These are phyloP conservation scores for Neostethus bicornis DNA, from an alignment of 2,797 vertebrate genomes.

Conservation along the genomic window DNA sequence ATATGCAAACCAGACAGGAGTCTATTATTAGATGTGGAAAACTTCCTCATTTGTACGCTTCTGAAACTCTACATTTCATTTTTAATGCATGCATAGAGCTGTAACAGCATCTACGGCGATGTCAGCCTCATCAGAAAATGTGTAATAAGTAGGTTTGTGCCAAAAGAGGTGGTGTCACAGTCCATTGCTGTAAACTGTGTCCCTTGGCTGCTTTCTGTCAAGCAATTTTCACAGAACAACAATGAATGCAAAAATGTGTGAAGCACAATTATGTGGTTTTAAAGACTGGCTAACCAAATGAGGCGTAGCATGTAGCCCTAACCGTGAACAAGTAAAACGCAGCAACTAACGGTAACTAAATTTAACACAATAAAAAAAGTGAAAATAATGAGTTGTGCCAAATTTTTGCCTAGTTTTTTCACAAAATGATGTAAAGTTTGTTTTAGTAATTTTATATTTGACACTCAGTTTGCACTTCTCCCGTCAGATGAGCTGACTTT, in stretches of 20 bases:
- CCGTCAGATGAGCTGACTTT: too few relatives aligned
- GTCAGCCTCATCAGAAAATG: not conserved
- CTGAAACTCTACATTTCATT: constrained; percentile 2
- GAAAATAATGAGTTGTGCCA: not conserved
- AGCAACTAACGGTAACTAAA: too few relatives aligned
- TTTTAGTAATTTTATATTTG: too few relatives aligned
- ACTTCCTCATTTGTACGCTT: not conserved
- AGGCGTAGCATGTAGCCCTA: not conserved
- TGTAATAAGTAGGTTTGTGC: not conserved
- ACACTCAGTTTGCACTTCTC: too few relatives aligned
- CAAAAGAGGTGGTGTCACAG: not conserved
- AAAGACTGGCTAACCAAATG: not conserved
- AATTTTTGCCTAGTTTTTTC: too few relatives aligned
- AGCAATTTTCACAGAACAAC: not conserved
- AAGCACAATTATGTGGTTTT: not conserved
- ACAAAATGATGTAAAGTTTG: too few relatives aligned
- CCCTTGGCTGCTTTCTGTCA: not conserved
- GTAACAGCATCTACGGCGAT: too few relatives aligned
- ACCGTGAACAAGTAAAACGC: not conserved
- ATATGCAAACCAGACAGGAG: constrained; percentile 7
- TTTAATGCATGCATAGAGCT: not conserved
- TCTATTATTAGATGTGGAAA: constrained; percentile 4
- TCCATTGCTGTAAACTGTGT: not conserved
- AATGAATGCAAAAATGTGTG: not conserved
- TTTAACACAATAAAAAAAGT: not conserved